Percentiles rank a stretch among this genome's conserved stretches.
These are phyloP conservation scores for Spisula subtruncata DNA, from an alignment of 2,888 invertebrate genomes.

Conservation along the genomic window DNA sequence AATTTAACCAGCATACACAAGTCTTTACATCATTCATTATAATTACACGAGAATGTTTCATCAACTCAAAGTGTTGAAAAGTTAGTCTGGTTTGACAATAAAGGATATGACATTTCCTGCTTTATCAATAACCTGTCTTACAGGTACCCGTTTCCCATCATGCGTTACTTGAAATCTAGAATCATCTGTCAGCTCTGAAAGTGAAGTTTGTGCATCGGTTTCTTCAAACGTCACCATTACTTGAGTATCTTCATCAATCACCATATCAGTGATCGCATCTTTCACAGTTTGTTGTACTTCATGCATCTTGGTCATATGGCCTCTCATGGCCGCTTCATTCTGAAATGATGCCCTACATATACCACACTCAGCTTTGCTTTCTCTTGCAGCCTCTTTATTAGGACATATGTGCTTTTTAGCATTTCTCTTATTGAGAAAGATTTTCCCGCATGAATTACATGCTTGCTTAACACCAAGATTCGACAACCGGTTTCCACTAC, in stretches of 20 bases:
- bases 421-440: background rate
- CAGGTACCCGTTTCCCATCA: conserved; percentile 39
- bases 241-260: conserved; percentile 33
- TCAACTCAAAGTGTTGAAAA: background rate
- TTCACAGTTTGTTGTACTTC: background rate
- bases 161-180: conserved; percentile 36
- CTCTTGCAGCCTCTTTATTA: background rate
- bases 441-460: conserved; percentile 42
- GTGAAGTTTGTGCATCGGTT: background rate
- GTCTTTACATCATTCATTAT: too few species aligned
- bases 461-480: background rate
- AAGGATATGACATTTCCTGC: conserved; percentile 37
- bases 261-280: conserved; percentile 8
- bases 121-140: conserved; percentile 28
- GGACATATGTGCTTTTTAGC: background rate
- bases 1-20: too few species aligned
- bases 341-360: background rate
- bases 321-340: conserved; percentile 18
- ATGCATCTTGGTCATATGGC: conserved; percentile 9
- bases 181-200: background rate
- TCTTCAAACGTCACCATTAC: conserved; percentile 19
- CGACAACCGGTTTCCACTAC: too few species aligned
- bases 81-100: conserved; percentile 20
- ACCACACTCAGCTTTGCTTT: background rate
- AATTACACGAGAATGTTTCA: too few species aligned